These are phyloP conservation scores for Anastrepha ludens DNA, from an alignment of 1,140 invertebrate species.

Conservation along the genomic window DNA sequence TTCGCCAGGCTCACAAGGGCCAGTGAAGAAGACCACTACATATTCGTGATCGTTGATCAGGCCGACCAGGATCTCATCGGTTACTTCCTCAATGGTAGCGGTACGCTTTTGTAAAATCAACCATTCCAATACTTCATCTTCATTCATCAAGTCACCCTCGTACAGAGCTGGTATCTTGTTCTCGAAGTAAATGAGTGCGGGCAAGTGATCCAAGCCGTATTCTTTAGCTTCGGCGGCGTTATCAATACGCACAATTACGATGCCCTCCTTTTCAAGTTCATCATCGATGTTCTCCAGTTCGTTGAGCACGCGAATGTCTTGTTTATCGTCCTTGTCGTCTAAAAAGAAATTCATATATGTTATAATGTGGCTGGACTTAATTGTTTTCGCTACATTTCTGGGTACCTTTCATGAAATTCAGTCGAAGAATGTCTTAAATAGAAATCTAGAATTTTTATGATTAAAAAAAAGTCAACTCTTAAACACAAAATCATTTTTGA, in stretches of 20 bases:
- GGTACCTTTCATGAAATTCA: too few species aligned
- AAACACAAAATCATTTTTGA: too few species aligned
- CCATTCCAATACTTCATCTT: conserved; percentile 94
- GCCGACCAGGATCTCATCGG: conserved; percentile 91
- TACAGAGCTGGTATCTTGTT: conserved; percentile 93
- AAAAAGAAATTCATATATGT: conserved; percentile 31
- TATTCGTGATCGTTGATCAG: conserved; percentile 94
- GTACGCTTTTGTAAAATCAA: conserved; percentile 91
- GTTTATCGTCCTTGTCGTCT: conserved; percentile 94
- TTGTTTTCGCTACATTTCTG: too few species aligned
- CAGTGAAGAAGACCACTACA: conserved; percentile 95
- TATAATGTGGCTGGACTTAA: too few species aligned
- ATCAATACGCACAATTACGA: conserved; percentile 92
- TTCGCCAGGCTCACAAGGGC: conserved; percentile 90
- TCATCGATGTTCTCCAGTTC: conserved; percentile 95
- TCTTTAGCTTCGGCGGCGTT: conserved; percentile 92
- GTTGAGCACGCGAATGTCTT: conserved; percentile 90
- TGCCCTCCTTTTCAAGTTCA: conserved; percentile 91
- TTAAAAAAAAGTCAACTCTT: too few species aligned
- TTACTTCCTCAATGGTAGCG: conserved; percentile 95
- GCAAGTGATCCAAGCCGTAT: conserved; percentile 92
- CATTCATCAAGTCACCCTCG: conserved; percentile 92
- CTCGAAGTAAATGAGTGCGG: conserved; percentile 92
- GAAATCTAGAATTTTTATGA: too few species aligned
- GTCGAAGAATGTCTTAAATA: too few species aligned